Evolutionary conservation across 2,113 vertebrate genomes (phyloP), one percentile per base, ranked within the genome.

Genomic region (Nanorana parkeri): DNA sequence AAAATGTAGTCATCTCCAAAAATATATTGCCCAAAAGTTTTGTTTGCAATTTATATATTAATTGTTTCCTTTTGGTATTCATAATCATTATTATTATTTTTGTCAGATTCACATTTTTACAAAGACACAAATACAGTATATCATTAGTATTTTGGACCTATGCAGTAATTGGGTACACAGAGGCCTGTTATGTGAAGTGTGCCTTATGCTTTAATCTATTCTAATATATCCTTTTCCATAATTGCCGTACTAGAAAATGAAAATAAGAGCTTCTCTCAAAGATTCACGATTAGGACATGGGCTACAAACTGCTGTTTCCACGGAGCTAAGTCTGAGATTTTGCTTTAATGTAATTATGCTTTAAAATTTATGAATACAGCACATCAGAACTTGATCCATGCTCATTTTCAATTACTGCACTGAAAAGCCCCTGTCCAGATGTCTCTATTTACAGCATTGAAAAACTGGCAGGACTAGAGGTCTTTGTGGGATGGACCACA

Each of bases 291-390:
- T 91, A 91, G 92, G 92, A 88, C 89, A 85, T 89, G 90, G 11
- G 93, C 96, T 97, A 96, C 93, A 92, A 90, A 88, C 92, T 92
- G 90, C 94, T 80, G 94, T 98, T 96, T 96, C 95, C 95, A 94
- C 94, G 94, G 94, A 88, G 92, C 92, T 81, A 23, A 91, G 91
- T 91, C 91, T 92, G 95, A 94, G 94, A 93, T 95, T 93, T 94
- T 92, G 88, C 93, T 93, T 94, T 99, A 99, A 98, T 96, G 94
- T 95, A 96, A 98, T 98, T 99, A 99, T 93, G 90, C 88, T 85
- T 90, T 90, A 94, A 97, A 96, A 97, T 97, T 97, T 96, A 96
- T 96, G 96, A 94, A 93, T 95, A 91, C 88, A 92, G 93, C 92
- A 91, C 93, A 91, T 94, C 94, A 95, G 94, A 96, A 97, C 95